A percentile compares a stretch with the other conserved stretches of the same genome.
These are phyloP conservation scores for Linnaemya vulpina DNA, from an alignment of 2,888 invertebrate species.

Conservation along the genomic window DNA sequence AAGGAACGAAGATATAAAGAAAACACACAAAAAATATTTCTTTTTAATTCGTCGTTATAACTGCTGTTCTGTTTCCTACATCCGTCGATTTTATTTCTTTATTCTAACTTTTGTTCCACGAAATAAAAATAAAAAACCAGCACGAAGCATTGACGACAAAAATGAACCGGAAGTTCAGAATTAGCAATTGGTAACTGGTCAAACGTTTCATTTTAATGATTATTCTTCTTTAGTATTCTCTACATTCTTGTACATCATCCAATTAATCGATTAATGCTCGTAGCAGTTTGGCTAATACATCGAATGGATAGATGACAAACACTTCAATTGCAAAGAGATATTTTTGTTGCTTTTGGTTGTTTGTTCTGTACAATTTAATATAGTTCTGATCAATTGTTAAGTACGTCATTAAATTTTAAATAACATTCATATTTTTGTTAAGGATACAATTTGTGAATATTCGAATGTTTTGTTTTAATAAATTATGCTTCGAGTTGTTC, in stretches of 20 bases:
- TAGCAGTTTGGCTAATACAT: not conserved
- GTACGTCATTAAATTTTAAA: not conserved
- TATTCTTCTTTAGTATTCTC: conserved; percentile 38
- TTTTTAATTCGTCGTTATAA: conserved; percentile 48
- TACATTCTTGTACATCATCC: conserved; percentile 14
- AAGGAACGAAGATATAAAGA: not conserved
- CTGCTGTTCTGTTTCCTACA: conserved; percentile 54
- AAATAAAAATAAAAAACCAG: conserved; percentile 26
- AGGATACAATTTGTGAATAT: no score
- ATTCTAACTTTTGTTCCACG: conserved; percentile 43
- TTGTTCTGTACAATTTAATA: not conserved
- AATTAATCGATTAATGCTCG: conserved; percentile 23
- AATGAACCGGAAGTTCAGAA: conserved; percentile 55
- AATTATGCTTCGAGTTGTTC: no score
- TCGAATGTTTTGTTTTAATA: no score
- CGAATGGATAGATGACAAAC: not conserved
- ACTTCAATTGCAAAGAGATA: conserved; percentile 10
- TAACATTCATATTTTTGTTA: no score
- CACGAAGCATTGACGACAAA: conserved; percentile 18
- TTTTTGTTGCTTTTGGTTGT: not conserved
- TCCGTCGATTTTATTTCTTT: conserved; percentile 36
- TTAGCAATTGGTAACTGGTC: conserved; percentile 58
- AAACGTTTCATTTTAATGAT: conserved; percentile 66
- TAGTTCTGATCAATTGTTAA: not conserved
- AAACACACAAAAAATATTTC: conserved; percentile 34